Percentiles rank a stretch among this genome's conserved stretches.
These are phyloP conservation scores for Pomatostomus ruficeps DNA, from an alignment of 2,113 vertebrate species.

Conservation along the genomic window DNA sequence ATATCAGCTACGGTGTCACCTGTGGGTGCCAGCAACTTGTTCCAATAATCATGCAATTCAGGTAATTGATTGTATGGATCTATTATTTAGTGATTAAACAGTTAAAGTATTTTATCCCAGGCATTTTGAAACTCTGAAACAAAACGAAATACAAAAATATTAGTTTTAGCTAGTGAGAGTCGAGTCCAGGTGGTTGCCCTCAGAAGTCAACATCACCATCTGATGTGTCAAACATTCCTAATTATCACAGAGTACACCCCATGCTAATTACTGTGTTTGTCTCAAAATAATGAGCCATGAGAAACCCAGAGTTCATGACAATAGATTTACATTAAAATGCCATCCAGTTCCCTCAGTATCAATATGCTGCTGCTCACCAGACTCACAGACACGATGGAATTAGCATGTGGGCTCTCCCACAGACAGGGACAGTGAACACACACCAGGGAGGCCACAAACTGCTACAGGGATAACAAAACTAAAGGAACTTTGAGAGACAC, in stretches of 20 bases:
- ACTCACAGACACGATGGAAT: neutral
- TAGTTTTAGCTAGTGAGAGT: neutral
- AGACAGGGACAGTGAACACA: neutral
- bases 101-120: neutral
- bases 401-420: neutral
- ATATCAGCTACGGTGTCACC: neutral
- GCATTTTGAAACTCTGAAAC: neutral
- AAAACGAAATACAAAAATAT: neutral
- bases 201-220: slow-evolving; percentile 53
- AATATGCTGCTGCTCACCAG: neutral
- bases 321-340: neutral
- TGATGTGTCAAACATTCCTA: slow-evolving; percentile 43
- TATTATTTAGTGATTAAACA: neutral
- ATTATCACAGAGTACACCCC: slow-evolving; percentile 24
- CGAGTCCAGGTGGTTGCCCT: slow-evolving; percentile 32
- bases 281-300: neutral
- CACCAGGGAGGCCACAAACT: neutral
- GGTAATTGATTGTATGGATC: neutral
- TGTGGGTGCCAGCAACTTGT: neutral
- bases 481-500: neutral
- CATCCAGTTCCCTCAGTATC: neutral
- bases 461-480: neutral
- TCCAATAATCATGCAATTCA: neutral
- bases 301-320: neutral
- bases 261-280: slow-evolving; percentile 10